Evolutionary conservation across 2,113 vertebrate species (phyloP), one percentile per base, ranked within the genome.

Genomic region (Manacus vitellinus): DNA sequence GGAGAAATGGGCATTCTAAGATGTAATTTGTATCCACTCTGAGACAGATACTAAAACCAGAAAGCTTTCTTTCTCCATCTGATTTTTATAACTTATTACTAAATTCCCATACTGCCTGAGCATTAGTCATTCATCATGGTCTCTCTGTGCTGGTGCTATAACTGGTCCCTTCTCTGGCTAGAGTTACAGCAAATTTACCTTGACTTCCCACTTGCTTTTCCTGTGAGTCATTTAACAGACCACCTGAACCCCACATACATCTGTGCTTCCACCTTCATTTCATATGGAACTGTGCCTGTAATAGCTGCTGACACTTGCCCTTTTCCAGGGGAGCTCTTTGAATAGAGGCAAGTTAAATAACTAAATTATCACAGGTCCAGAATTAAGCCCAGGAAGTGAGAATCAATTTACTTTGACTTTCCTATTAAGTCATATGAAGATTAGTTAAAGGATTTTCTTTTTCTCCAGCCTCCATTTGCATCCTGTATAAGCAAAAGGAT

Each of bases 351-450:
- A 47, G 47, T 59, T 47, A 82, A 96, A 59, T 33, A 39, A 59
- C 68, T 75, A 17, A 7, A n/a, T 54, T 67, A 65, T 49, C 78
- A 79, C 49, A 93, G 89, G 58, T 27, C 74, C 54, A 73, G 49
- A 78, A 35, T 70, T 56, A 81, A 96, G 66, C 66, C 75, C 62
- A 61, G 58, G 7, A 90, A 93, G 71, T 19, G n/a, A 88, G 71
- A 94, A 88, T 76, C 71, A 61, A 95, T 93, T 82, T 46, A 39
- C 72, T 95, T 27, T 93, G 62, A 88, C 76, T 96, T 89, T 85
- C 37, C 77, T 47, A 24, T 91, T 65, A 93, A 89, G 85, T 44
- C 49, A 12, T 85, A 46, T 23, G 54, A 88, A 93, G 81, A 93
- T 85, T 27, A 76, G 66, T 70, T 92, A 68, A 83, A 92, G 74